Evolutionary conservation across 2,113 vertebrate genomes (phyloP).

Genomic region (Poeciliopsis turrubarensis): DNA sequence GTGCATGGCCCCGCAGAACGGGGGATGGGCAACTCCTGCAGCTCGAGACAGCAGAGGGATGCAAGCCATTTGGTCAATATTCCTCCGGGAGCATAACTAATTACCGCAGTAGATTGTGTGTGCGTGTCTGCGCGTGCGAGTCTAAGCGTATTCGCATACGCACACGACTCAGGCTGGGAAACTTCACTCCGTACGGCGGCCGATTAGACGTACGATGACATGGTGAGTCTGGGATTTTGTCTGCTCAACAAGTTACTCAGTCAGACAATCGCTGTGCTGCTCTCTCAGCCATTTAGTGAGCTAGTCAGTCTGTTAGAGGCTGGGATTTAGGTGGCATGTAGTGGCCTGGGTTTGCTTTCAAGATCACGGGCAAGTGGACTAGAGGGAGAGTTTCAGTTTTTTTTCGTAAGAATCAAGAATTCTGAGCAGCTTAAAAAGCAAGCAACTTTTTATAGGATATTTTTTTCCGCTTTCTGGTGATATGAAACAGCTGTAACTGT

Average conservation of each 20-base stretch:
- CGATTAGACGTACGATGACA: constrained; percentile 25
- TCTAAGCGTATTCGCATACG: constrained; percentile 2
- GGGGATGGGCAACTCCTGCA: constrained; percentile 41
- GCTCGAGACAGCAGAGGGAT: constrained; percentile 65
- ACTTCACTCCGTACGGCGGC: background rate
- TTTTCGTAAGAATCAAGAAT: background rate
- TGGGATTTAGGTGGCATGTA: background rate
- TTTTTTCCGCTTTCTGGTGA: background rate
- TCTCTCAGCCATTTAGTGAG: background rate
- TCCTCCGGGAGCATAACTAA: constrained; percentile 71
- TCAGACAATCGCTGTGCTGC: background rate
- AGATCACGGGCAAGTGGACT: background rate
- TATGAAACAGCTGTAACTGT: background rate
- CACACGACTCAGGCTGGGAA: background rate
- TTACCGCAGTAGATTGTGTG: constrained; percentile 22
- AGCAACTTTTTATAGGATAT: too few relatives aligned
- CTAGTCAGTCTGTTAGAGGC: background rate
- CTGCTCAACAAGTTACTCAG: background rate
- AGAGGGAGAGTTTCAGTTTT: background rate
- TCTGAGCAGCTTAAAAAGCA: background rate
- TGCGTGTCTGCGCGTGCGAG: constrained; percentile 6
- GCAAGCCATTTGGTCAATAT: constrained; percentile 76
- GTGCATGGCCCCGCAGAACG: constrained; percentile 26
- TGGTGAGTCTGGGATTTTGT: constrained; percentile 13
- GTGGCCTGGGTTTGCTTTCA: background rate